Evolutionary conservation across 2,888 invertebrate genomes (phyloP), one percentile per base, ranked within the genome.

Genomic region (Homarus gammarus): DNA sequence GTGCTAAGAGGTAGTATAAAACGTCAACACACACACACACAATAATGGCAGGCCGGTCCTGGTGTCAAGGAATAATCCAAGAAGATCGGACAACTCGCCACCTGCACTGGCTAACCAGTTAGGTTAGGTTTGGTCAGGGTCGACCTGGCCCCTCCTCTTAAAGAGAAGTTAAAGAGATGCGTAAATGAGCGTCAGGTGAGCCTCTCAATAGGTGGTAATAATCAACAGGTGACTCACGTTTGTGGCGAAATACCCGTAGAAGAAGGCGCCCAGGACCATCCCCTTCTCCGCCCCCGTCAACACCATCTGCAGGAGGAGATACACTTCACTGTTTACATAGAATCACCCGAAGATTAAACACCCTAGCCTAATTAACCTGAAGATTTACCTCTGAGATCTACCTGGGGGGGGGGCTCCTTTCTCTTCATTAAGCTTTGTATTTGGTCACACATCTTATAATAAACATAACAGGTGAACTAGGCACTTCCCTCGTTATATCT

Each of bases 171-270:
- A 18, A 56, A 56, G 56, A 56, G 18, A n/a, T n/a, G n/a, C n/a
- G n/a, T n/a, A n/a, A n/a, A n/a, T n/a, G n/a, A n/a, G n/a, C n/a
- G n/a, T n/a, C n/a, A n/a, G n/a, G n/a, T n/a, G n/a, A n/a, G n/a
- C n/a, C 18, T 56, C 56, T 56, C 15, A 56, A 18, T 56, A 15
- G 56, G 15, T 56, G 56, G 15, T 56, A 56, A 12, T 12, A 18
- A 56, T n/a, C n/a, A n/a, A n/a, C n/a, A n/a, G n/a, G n/a, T n/a
- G n/a, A 81, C 87, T 87, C 61, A 87, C 87, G 22, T 82, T 73
- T 0, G 87, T 82, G 0, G 51, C 61, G 82, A 73, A 56, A 64
- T 87, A 87, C 0, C 87, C 87, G 75, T 87, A 87, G 75, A 82
- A 87, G 68, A 87, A 87, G 5, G 73, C 64, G 22, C 82, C 87